Evolutionary conservation across 2,888 invertebrate genomes (phyloP), one percentile per base, ranked within the genome.

Genomic region (Caenorhabditis sp.): DNA sequence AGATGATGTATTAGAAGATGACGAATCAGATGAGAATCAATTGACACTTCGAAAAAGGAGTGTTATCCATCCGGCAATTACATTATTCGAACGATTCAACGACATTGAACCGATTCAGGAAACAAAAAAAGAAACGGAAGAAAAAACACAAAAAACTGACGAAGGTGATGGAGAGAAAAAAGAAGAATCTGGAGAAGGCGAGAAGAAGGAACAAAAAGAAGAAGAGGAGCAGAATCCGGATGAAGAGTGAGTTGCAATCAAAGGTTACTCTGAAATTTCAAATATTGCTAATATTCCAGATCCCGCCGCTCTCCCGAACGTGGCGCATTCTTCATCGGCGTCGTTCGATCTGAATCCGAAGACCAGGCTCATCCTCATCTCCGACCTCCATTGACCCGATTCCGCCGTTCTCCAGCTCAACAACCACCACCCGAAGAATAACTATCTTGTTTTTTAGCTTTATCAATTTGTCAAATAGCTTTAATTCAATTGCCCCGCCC

Each of bases 1-100:
- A 5, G 80, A 80, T 23, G 70, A 80, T 57, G 80, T 80, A 20
- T 31, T 77, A 31, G 80, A 80, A 61, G 80, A 78, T 27, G 76
- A 77, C 21, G 78, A 78, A 49, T 65, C 67, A 5, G 73, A 73
- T 60, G 73, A 73, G 58, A 65, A 43, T 54, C 72, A 73, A 38
- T 20, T 71, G 49, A 71, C 57, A 36, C 17, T 70, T 8, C 52
- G 64, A 26, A 74, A 70, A 74, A 74, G 64, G 36, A 25, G 20
- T 65, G 67, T 70, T 1, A 21, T 74, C n/a, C 67, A 74, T 26
- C 74, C 74, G 59, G 69, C 74, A 31, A 70, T 74, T 21, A 74
- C 74, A 1, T 43, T 74, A 31, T 63, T 70, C 0, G 74, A 74
- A 56, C 23, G 63, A 21, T 67, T 70, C 27, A 57, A 74, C 20